Evolutionary conservation across 1,140 invertebrate genomes (phyloP).

Genomic region (Ips typographus): DNA sequence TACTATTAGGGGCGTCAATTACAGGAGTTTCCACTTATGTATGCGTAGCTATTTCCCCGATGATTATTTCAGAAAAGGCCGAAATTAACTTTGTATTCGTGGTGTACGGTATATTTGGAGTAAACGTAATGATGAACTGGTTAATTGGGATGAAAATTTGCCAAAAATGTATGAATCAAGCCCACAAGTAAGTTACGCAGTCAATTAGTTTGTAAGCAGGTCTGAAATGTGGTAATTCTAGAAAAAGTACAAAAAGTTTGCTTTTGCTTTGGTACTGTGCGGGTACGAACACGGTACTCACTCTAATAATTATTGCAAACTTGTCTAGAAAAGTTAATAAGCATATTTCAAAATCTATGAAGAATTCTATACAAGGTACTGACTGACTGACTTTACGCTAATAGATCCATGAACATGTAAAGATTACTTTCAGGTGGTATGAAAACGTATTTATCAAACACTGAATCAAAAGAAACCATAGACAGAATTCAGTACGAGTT

Average conservation of each 20-base stretch:
- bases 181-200: slow-evolving; percentile 44
- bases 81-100: slow-evolving; percentile 50
- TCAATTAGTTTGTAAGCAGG: neutral
- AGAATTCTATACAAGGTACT: slow-evolving; percentile 41
- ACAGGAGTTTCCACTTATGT: slow-evolving; percentile 45
- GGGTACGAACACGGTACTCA: slow-evolving; percentile 42
- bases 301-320: slow-evolving; percentile 44
- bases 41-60: slow-evolving; percentile 41
- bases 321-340: slow-evolving; percentile 45
- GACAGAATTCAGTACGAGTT: slow-evolving; percentile 49
- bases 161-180: slow-evolving; percentile 45
- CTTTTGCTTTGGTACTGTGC: slow-evolving; percentile 45
- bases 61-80: slow-evolving; percentile 46
- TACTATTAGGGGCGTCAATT: slow-evolving; percentile 41
- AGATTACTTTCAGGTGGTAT: slow-evolving; percentile 41
- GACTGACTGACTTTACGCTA: neutral
- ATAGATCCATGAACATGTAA: neutral
- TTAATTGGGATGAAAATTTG: slow-evolving; percentile 48
- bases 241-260: slow-evolving; percentile 48
- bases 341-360: slow-evolving; percentile 47
- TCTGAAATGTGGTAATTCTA: slow-evolving; percentile 17
- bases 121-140: slow-evolving; percentile 46
- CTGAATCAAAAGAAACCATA: slow-evolving; percentile 49
- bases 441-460: slow-evolving; percentile 49
- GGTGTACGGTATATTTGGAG: slow-evolving; percentile 46